Percentiles rank a stretch among this genome's conserved stretches.
Evolutionary conservation across 2,888 invertebrate species (phyloP).

Genomic region (Xanthia icteritia): DNA sequence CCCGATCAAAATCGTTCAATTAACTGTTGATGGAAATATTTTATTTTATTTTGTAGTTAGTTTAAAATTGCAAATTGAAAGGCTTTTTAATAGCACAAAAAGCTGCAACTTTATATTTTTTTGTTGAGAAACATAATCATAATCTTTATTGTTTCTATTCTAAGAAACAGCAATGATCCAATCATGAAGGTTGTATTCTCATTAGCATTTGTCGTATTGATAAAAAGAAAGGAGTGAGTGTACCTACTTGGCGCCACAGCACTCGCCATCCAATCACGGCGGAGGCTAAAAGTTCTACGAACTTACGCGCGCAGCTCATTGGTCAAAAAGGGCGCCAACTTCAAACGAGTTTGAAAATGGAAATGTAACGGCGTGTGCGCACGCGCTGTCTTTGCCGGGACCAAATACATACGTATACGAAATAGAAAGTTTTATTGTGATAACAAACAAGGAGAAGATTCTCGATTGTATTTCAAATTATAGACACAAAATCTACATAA

Average conservation of each 20-base stretch:
- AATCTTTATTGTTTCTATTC: slow-evolving; percentile 9
- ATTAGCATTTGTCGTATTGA: slow-evolving; percentile 47
- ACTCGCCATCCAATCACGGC: slow-evolving; percentile 74
- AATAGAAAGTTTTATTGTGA: slow-evolving; percentile 66
- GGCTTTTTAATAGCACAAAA: not conserved
- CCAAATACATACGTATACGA: slow-evolving; percentile 64
- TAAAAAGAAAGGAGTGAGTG: slow-evolving; percentile 61
- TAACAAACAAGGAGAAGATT: slow-evolving; percentile 16
- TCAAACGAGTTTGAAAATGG: slow-evolving; percentile 79
- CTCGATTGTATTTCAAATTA: not conserved
- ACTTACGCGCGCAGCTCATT: slow-evolving; percentile 78
- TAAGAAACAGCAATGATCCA: slow-evolving; percentile 20
- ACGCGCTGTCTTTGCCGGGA: slow-evolving; percentile 57
- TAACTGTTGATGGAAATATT: not conserved
- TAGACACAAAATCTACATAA: not conserved
- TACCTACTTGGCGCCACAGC: slow-evolving; percentile 66
- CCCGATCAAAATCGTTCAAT: slow-evolving; percentile 23
- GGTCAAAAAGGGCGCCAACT: slow-evolving; percentile 81
- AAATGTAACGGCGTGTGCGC: slow-evolving; percentile 75
- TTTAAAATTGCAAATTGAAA: not conserved
- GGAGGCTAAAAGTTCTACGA: slow-evolving; percentile 86
- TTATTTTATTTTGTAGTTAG: too few relatives aligned
- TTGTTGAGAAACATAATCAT: slow-evolving; percentile 1
- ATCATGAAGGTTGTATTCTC: slow-evolving; percentile 34
- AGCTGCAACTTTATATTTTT: slow-evolving; percentile 1